Evolutionary conservation across 1,140 invertebrate species (phyloP), one percentile per base, ranked within the genome.

Genomic region (Leptinotarsa texana): DNA sequence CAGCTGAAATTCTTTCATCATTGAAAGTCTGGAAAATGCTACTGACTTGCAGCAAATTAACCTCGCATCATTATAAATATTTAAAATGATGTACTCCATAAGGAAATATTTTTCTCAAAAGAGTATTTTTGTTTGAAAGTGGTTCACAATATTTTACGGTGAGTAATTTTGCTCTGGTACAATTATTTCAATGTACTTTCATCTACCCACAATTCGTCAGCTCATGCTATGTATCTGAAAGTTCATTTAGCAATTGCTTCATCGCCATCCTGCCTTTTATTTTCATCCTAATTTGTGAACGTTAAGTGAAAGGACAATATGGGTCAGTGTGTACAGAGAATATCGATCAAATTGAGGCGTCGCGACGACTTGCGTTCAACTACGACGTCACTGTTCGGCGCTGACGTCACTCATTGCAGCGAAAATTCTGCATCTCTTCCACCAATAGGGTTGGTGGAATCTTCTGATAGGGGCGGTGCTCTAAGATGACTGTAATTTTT

Each of bases 251-350:
- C 63, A 22, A 42, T 42, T 42, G 33, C 11, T 42, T 42, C 33
- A 42, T 21, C 69, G n/a, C 48, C 18, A 13, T 18, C 18, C n/a
- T 21, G 18, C 67, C 69, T 70, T 70, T 70, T 70, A 61, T 70
- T 70, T 70, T 70, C 69, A 70, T 70, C 21, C 22, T 24, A 67
- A 63, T 70, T 63, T 70, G 63, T 67, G 66, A 76, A 76, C 67
- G 71, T 75, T 75, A 79, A 79, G 78, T 79, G 78, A 79, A 79
- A 79, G 78, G 78, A 70, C 72, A 67, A 80, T 80, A 78, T 80
- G 79, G 79, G 79, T 80, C 79, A 80, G 78, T 80, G 76, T 80
- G 79, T 78, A 76, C 75, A 79, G 66, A 18, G 57, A 72, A 66
- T 78, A 80, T 80, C 78, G 79, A 80, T 77, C 70, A 69, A 74